These are phyloP conservation scores for Tethea ocularis DNA, from an alignment of 2,888 invertebrate species.

Conservation along the genomic window DNA sequence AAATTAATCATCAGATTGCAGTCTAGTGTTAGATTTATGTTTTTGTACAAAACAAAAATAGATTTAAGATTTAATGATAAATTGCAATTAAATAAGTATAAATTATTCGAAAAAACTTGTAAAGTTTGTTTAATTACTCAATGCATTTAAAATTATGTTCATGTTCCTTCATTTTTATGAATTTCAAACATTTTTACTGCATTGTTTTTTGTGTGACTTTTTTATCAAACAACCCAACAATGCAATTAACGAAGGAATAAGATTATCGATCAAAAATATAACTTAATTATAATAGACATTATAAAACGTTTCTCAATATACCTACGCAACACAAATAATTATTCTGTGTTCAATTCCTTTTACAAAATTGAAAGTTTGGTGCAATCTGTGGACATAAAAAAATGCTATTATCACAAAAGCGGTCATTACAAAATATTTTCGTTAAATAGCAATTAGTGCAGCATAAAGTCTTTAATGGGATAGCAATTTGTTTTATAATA, in stretches of 20 bases:
- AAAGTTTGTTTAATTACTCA: too few relatives aligned
- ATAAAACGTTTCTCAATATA: not conserved
- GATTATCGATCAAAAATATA: too few relatives aligned
- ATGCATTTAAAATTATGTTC: too few relatives aligned
- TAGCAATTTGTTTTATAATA: conserved; percentile 41
- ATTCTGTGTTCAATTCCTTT: not conserved
- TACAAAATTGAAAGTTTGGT: not conserved
- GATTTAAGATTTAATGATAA: not conserved
- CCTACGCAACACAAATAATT: not conserved
- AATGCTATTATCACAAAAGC: conserved; percentile 14
- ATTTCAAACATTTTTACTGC: not conserved
- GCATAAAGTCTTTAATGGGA: conserved; percentile 39
- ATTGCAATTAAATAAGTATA: not conserved
- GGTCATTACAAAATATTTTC: conserved; percentile 25
- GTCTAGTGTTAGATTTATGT: too few relatives aligned
- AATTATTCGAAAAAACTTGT: not conserved
- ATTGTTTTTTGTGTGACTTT: too few relatives aligned
- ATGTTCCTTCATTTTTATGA: too few relatives aligned
- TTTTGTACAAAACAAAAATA: not conserved
- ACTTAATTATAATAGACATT: too few relatives aligned
- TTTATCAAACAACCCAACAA: not conserved
- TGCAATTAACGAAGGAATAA: too few relatives aligned
- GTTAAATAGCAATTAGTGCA: conserved; percentile 36
- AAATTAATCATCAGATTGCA: too few relatives aligned
- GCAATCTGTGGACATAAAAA: conserved; percentile 17